Evolutionary conservation across 2,797 vertebrate species (phyloP), one percentile per base, ranked within the genome.

Genomic region (Phoebastria nigripes): DNA sequence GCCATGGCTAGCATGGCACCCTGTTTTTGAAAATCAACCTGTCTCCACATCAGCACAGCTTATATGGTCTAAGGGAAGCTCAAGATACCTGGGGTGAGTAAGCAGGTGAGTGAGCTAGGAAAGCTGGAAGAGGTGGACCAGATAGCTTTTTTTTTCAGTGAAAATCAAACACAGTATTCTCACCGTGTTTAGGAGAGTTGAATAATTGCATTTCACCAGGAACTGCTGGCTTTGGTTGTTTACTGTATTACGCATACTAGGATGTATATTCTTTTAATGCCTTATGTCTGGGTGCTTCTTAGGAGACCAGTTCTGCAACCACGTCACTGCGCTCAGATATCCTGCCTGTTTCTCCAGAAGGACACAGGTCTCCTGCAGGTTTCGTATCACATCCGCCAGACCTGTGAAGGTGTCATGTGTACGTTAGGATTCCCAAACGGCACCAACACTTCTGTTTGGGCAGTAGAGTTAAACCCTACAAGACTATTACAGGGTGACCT

Each of bases 381-480:
- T 76, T 82, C 3, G 2, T 41, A 14, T 29, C 56, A 29, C 17
- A 47, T 42, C 33, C 6, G 2, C 55, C 33, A 56, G 20, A 44
- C 17, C 21, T 58, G 4, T 28, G 42, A 33, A 56, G 9, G 18
- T 73, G 7, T 42, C 19, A 33, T 4, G 14, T 1, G 5, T 26
- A 37, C 0, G 0, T 51, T 46, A 51, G 15, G 19, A 16, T 39
- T 71, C 39, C 44, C 15, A 81, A 70, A 61, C 2, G 2, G 12
- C 26, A 63, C 10, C n/a, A 59, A 24, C 11, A 5, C 11, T 55
- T 56, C 35, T n/a, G 8, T 62, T 35, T 8, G 1, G 16, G 16
- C 31, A 58, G 13, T 3, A 19, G 49, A 58, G 6, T 76, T 54
- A 46, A 61, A 69, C 2, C 6, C 12, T 58, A 19, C 31, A 54